Conservation (phyloP, 2,888 invertebrate species). For the Clepsis dumicolana region DNA sequence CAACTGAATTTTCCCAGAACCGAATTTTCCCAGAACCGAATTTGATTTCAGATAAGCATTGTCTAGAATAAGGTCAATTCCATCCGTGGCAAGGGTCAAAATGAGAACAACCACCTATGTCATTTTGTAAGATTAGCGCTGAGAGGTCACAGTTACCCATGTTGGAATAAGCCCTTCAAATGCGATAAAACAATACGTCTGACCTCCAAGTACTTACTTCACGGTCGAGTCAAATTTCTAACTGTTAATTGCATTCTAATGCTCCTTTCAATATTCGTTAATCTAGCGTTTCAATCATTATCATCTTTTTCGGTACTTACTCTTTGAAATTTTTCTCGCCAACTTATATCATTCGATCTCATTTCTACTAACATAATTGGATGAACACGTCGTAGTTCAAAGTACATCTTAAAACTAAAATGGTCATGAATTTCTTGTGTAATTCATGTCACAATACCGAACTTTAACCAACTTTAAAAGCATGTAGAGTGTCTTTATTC, state of each 20-base stretch:
- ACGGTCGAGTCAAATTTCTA: constrained; percentile 38
- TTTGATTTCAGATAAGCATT: constrained; percentile 26
- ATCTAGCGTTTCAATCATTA: background rate
- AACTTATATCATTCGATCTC: too few species aligned
- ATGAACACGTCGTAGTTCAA: too few species aligned
- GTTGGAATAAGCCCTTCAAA: constrained; percentile 20
- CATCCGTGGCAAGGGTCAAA: constrained; percentile 10
- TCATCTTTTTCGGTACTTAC: too few species aligned
- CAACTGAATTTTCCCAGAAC: constrained; percentile 31
- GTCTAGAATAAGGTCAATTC: constrained; percentile 22
- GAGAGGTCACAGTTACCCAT: constrained; percentile 20
- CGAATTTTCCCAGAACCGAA: constrained; percentile 28
- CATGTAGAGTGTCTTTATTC: background rate
- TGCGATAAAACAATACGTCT: constrained; percentile 31
- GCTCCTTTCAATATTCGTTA: constrained; percentile 14
- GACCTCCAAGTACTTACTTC: constrained; percentile 29
- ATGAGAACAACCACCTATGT: constrained; percentile 19
- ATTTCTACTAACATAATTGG: too few species aligned
- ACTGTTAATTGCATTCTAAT: constrained; percentile 24
- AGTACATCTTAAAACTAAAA: too few species aligned
- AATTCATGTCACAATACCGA: background rate
- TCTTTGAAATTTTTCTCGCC: too few species aligned
- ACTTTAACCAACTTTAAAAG: background rate
- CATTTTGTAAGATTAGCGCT: constrained; percentile 3
- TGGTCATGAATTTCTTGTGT: background rate